Evolutionary conservation across 2,888 invertebrate species (phyloP).

Genomic region (Dermolepida albohirtum): DNA sequence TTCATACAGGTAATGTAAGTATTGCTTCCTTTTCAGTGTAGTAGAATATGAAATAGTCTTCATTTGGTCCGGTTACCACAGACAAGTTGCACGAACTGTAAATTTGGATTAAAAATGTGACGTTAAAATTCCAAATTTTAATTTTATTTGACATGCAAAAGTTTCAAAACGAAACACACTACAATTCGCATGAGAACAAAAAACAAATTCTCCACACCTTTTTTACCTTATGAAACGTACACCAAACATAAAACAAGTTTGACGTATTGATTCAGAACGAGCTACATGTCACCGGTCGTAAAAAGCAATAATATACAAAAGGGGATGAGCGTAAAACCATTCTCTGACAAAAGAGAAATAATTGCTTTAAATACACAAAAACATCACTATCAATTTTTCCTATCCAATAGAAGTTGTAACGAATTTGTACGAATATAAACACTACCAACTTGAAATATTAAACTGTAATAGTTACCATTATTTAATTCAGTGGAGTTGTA

Average conservation of each 20-base stretch:
- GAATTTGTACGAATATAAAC: too few relatives aligned
- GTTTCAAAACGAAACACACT: conserved; percentile 20
- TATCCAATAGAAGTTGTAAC: conserved; percentile 14
- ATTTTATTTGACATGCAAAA: conserved; percentile 5
- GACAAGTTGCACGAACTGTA: too few relatives aligned
- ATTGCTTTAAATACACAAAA: conserved; percentile 6
- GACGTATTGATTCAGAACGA: conserved; percentile 32
- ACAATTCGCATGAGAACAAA: conserved; percentile 11
- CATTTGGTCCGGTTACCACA: too few relatives aligned
- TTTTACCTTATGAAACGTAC: conserved; percentile 31
- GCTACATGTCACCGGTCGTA: conserved; percentile 26
- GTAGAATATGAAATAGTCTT: too few relatives aligned
- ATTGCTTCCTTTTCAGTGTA: too few relatives aligned
- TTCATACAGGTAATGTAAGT: too few relatives aligned
- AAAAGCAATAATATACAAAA: conserved; percentile 18
- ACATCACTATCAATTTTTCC: conserved; percentile 29
- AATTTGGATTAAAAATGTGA: not conserved
- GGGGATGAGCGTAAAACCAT: conserved; percentile 3
- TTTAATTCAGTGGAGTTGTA: conserved; percentile 26
- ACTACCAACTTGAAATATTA: too few relatives aligned
- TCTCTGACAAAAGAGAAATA: conserved; percentile 6
- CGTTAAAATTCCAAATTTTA: not conserved
- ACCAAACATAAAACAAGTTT: conserved; percentile 40
- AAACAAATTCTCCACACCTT: conserved; percentile 2
- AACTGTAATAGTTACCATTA: conserved; percentile 3